Percentiles rank a stretch among this genome's conserved stretches.
These are phyloP conservation scores for Torymus aiolomorphi DNA, from an alignment of 2,888 invertebrate genomes.

Conservation along the genomic window DNA sequence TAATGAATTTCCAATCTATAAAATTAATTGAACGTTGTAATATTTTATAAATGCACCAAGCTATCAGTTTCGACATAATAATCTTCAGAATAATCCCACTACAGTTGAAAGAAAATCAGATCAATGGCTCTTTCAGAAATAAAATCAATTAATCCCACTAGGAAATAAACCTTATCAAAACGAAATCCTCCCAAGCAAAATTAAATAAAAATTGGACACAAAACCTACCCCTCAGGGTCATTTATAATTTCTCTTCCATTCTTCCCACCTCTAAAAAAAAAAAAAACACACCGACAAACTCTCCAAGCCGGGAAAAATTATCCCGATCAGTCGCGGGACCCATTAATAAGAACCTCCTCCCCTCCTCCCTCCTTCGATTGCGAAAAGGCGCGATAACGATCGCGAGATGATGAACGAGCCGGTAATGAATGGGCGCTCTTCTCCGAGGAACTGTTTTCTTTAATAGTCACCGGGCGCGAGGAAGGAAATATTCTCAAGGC, in stretches of 20 bases:
- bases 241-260: neutral
- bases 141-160: conserved; percentile 9
- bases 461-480: neutral
- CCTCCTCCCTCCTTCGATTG: neutral
- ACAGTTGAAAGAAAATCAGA: too few relatives aligned
- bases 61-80: too few relatives aligned
- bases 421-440: conserved; percentile 27
- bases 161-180: neutral
- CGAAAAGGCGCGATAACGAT: conserved; percentile 36
- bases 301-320: neutral
- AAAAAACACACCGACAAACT: neutral
- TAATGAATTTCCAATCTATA: too few relatives aligned
- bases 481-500: conserved; percentile 9
- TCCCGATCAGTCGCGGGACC: conserved; percentile 35
- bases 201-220: neutral
- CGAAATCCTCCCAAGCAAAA: neutral
- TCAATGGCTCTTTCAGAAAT: neutral
- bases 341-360: conserved; percentile 33
- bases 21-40: too few relatives aligned
- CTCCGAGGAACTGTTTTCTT: conserved; percentile 8
- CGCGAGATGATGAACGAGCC: conserved; percentile 38
- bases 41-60: too few relatives aligned
- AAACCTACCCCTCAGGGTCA: neutral
- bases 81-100: too few relatives aligned
- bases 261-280: too few relatives aligned